Conservation (phyloP, 2,113 vertebrate genomes). For the Ploceus nigricollis region DNA sequence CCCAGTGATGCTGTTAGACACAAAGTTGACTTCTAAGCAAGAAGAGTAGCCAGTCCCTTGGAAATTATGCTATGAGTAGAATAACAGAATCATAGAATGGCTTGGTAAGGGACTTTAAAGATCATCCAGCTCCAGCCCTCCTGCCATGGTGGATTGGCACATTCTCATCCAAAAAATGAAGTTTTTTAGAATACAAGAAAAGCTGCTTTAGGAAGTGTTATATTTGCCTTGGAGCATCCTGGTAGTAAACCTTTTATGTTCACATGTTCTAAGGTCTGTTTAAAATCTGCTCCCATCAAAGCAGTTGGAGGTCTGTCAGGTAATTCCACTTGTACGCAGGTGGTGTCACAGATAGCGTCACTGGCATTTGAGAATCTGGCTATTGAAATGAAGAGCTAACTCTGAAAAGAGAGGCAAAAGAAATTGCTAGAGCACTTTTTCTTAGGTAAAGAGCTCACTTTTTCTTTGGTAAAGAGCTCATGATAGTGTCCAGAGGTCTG, state of each 20-base stretch:
- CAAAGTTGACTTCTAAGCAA: neutral
- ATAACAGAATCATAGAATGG: neutral
- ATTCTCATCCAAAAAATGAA: neutral
- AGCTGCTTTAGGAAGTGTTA: neutral
- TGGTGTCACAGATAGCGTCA: neutral
- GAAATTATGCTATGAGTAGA: neutral
- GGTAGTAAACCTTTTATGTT: neutral
- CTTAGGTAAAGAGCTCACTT: neutral
- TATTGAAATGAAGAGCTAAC: neutral
- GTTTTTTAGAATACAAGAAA: neutral
- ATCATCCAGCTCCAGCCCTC: neutral
- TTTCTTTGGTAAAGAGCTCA: neutral
- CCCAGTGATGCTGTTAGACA: rapidly evolving
- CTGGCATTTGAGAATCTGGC: neutral
- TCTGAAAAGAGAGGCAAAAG: neutral
- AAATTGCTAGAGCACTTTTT: neutral
- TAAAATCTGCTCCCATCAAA: neutral
- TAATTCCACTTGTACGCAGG: neutral
- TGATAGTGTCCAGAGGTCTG: neutral
- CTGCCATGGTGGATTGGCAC: neutral
- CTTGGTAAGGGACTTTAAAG: neutral
- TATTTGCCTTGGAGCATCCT: neutral
- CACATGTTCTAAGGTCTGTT: neutral
- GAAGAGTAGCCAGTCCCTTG: neutral
- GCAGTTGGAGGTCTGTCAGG: neutral